Conservation (phyloP, 2,888 invertebrate species). For the Neoitamus cyanurus region DNA sequence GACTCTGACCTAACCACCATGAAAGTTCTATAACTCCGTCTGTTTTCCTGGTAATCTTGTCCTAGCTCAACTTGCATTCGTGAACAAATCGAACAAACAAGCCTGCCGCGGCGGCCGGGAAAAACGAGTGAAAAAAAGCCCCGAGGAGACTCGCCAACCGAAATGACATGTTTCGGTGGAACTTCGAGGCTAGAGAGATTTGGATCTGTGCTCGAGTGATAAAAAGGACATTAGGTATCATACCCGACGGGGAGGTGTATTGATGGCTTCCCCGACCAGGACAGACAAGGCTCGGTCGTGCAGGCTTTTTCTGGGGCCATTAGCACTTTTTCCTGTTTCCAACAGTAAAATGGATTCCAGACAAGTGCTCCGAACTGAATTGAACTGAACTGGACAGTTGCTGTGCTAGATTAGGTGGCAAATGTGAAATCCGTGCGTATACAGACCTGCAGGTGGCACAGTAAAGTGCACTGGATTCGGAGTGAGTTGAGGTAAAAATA, state of each 20-base stretch:
- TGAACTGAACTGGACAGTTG: not conserved
- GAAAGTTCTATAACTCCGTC: not conserved
- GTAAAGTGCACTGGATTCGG: not conserved
- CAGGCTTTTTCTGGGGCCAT: not conserved
- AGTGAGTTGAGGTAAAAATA: not conserved
- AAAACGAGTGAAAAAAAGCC: not conserved
- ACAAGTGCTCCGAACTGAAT: not conserved
- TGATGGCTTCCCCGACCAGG: not conserved
- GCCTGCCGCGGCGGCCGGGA: not conserved
- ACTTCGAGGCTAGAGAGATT: not conserved
- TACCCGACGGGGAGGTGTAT: not conserved
- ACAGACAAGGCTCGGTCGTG: not conserved
- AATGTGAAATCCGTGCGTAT: not conserved
- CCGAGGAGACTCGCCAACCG: not conserved
- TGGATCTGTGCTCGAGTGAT: not conserved
- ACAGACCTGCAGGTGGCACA: not conserved
- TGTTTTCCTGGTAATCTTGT: slow-evolving; percentile 25
- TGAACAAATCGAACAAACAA: slow-evolving; percentile 35
- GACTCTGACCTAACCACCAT: slow-evolving; percentile 21
- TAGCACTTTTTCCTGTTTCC: not conserved
- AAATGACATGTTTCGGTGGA: not conserved
- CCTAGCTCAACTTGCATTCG: slow-evolving; percentile 39
- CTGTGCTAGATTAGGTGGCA: not conserved
- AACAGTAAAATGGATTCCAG: not conserved
- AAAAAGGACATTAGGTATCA: not conserved